Evolutionary conservation across 2,113 vertebrate species (phyloP).

Genomic region (Gasterosteus nipponicus): DNA sequence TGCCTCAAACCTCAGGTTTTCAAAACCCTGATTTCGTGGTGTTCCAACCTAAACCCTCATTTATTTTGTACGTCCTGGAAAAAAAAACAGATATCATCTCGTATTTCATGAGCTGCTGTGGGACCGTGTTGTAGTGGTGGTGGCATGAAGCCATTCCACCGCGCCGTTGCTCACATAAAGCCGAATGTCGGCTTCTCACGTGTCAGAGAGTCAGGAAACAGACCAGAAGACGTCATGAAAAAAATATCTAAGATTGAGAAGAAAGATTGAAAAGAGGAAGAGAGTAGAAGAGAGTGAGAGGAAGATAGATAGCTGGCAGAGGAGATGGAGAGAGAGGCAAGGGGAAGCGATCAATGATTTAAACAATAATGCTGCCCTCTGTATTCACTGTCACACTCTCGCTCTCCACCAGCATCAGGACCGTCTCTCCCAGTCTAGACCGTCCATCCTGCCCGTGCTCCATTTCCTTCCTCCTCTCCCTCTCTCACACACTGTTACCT

Average conservation of each 20-base stretch:
- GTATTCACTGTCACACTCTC: constrained; percentile 85
- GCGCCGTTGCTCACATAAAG: no score
- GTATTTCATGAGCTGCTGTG: neutral
- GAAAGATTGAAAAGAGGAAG: constrained; percentile 42
- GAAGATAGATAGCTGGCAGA: constrained; percentile 38
- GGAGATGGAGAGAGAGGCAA: constrained; percentile 1
- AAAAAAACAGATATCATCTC: neutral
- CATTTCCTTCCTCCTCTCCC: constrained; percentile 33
- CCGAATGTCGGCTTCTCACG: no score
- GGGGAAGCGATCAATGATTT: constrained; percentile 84
- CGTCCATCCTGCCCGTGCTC: constrained; percentile 72
- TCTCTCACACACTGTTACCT: constrained; percentile 27
- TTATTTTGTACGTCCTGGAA: neutral
- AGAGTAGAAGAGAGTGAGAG: constrained; percentile 6
- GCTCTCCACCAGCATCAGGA: constrained; percentile 68
- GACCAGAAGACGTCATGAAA: constrained; percentile 36
- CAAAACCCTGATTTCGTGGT: no score
- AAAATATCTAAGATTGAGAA: constrained; percentile 59
- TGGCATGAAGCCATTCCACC: no score
- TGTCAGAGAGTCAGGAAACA: constrained; percentile 43
- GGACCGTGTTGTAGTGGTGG: neutral
- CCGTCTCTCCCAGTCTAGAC: constrained; percentile 67
- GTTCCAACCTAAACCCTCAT: no score
- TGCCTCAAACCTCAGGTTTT: no score
- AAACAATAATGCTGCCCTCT: constrained; percentile 84